Conservation (phyloP, 1,140 invertebrate species). For the Apocrypta bakeri region DNA sequence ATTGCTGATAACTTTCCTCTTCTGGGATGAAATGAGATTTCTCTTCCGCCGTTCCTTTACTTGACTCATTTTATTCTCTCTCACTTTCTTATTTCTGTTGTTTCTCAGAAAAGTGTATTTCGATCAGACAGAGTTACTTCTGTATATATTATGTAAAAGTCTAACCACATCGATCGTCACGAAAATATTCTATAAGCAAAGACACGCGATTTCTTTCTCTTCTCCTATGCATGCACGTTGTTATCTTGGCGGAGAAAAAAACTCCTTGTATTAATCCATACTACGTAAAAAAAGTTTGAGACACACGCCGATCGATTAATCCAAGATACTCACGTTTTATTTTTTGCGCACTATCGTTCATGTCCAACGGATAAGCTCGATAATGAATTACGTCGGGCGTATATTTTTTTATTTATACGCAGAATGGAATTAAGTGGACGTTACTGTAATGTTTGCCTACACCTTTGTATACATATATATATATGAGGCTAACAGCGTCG, state of each 20-base stretch:
- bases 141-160: neutral
- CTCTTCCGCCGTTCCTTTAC: neutral
- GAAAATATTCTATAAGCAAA: neutral
- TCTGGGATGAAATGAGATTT: neutral
- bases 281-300: neutral
- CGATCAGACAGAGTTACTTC: too few relatives aligned
- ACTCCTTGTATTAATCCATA: neutral
- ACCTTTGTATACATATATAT: too few relatives aligned
- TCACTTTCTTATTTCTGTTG: too few relatives aligned
- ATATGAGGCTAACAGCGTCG: neutral
- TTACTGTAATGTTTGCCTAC: constrained; percentile 9
- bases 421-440: neutral
- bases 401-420: neutral
- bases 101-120: too few relatives aligned
- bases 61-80: neutral
- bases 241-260: neutral
- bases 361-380: neutral
- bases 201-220: neutral
- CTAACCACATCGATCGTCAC: neutral
- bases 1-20: neutral
- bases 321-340: neutral
- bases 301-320: neutral
- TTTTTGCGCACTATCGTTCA: neutral
- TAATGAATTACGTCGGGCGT: neutral
- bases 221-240: neutral